Evolutionary conservation across 2,888 invertebrate genomes (phyloP), one percentile per base, ranked within the genome.

Genomic region (Leucoptera coffeella): DNA sequence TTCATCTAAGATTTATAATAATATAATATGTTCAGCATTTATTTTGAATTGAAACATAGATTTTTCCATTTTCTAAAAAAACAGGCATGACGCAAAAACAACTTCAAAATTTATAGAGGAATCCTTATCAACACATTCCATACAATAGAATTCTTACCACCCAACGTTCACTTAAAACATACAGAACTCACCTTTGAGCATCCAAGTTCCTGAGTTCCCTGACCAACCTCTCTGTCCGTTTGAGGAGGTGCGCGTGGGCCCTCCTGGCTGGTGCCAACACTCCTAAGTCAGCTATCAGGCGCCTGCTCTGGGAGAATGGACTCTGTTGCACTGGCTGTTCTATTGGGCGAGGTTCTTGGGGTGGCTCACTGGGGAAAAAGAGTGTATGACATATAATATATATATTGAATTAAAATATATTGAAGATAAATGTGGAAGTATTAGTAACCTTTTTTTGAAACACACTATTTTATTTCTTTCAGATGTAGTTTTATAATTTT

Each of bases 201-300:
- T 99, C 99, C 22, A 99, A 74, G 59, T 99, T 94, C 32, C 92
- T 78, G 30, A 99, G 56, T 50, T 96, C 95, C 9, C 96, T 71
- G 31, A 95, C 58, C 35, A 97, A 71, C 29, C 93, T 84, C 41
- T 95, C 94, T 39, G 86, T 86, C 44, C 93, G 85, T 34, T 84
- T 80, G 34, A 96, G 69, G 31, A 95, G 74, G 53, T 95, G 89
- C 39, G 94, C 79, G 37, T 86, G 82, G 28, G 78, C 73, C 12
- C 95, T 74, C 11, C 91, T 80, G 43, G 94, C 90, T 80, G 94
- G 94, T 9, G 91, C 87, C 14, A 90, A 79, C 28, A 91, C 73
- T 12, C 96, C 95, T 34, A 95, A 65, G 50, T 96, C 95, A 30
- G 92, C 87, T 42, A 94, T 84, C n/a, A 95, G 60, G 39, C 90